Evolutionary conservation across 1,140 invertebrate genomes (phyloP).

Genomic region (Mizuhopecten yessoensis): DNA sequence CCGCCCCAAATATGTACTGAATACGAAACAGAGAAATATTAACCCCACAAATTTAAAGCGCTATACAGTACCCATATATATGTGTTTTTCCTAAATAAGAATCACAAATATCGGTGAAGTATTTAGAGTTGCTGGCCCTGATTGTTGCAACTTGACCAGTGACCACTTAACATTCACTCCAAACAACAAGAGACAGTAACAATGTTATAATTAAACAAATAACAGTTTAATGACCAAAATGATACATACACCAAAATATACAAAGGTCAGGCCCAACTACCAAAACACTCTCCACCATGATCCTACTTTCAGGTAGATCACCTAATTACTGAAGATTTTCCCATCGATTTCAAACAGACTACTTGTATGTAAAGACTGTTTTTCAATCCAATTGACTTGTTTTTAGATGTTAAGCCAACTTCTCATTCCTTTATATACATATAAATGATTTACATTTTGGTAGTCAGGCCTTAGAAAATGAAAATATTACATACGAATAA

Average conservation of each 20-base stretch:
- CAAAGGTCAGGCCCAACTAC: background rate
- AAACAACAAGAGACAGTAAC: background rate
- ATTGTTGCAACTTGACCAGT: background rate
- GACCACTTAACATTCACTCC: conserved; percentile 5
- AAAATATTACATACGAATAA: background rate
- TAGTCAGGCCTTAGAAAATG: background rate
- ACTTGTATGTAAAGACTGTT: background rate
- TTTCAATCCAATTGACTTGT: background rate
- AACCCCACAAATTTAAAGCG: too few species aligned
- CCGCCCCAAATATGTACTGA: too few species aligned
- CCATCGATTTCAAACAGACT: too few species aligned
- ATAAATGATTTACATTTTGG: background rate
- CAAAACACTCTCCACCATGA: background rate
- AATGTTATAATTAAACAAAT: conserved; percentile 17
- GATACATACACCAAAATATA: conserved; percentile 29
- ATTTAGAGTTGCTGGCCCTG: background rate
- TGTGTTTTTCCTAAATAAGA: too few species aligned
- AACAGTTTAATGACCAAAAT: conserved; percentile 28
- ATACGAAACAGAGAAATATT: too few species aligned
- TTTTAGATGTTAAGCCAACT: too few species aligned
- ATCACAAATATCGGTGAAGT: background rate
- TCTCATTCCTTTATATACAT: background rate
- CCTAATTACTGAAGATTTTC: too few species aligned
- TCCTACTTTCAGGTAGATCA: background rate
- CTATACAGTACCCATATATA: too few species aligned